Evolutionary conservation across 1,140 invertebrate genomes (phyloP).

Genomic region (Bombus polaris): DNA sequence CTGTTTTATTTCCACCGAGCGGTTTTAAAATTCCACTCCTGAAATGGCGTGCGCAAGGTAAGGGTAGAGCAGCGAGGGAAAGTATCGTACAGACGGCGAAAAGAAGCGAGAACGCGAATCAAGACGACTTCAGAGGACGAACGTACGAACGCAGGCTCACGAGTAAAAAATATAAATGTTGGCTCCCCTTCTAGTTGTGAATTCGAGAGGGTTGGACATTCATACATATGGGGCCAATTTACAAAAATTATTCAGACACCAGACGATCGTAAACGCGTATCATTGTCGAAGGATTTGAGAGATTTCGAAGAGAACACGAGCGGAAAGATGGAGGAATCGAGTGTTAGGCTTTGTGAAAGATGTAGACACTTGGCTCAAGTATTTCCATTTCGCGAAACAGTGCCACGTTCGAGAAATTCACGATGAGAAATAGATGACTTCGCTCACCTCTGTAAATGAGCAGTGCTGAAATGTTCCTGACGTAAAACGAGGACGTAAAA

Average conservation of each 20-base stretch:
- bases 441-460: neutral
- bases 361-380: constrained; percentile 14
- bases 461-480: neutral
- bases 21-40: constrained; percentile 76
- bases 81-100: constrained; percentile 29
- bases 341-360: constrained; percentile 28
- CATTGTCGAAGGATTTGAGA: constrained; percentile 79
- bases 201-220: constrained; percentile 75
- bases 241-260: constrained; percentile 80
- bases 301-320: constrained; percentile 62
- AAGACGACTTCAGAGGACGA: constrained; percentile 19
- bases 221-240: constrained; percentile 82
- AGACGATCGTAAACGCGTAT: constrained; percentile 73
- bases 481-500: neutral
- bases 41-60: constrained; percentile 60
- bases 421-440: neutral
- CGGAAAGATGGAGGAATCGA: constrained; percentile 39
- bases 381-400: neutral
- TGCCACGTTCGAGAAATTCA: neutral
- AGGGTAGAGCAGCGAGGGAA: constrained; percentile 33
- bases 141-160: constrained; percentile 36
- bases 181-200: constrained; percentile 73
- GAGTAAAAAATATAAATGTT: constrained; percentile 52
- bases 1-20: constrained; percentile 74
- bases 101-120: constrained; percentile 52